phyloP scores from a whole-genome alignment of 2,113 vertebrate genomes.

The Anarhynchus alexandrinus region DNA sequence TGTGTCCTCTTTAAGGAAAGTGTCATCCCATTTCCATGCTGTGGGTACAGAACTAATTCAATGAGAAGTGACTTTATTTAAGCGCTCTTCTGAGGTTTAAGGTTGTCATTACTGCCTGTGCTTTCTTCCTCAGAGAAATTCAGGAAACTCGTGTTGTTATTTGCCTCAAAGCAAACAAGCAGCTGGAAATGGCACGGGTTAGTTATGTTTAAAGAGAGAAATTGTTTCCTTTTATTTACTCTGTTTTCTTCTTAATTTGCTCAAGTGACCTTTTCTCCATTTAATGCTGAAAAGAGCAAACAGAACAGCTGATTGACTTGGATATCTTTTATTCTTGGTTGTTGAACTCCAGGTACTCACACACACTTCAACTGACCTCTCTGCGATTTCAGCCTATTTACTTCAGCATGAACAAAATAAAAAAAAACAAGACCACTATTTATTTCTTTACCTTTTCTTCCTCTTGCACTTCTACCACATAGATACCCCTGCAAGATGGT shows the following conservation, averaged over 20 bases:
- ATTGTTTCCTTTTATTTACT: constrained; percentile 45
- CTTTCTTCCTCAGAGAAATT: neutral
- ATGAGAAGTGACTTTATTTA: neutral
- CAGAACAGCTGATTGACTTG: constrained; percentile 31
- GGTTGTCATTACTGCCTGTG: neutral
- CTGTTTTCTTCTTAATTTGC: constrained; percentile 43
- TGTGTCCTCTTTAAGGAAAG: neutral
- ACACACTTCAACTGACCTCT: neutral
- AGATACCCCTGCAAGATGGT: neutral
- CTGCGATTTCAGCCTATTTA: neutral
- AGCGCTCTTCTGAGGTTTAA: neutral
- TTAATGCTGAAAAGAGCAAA: constrained; percentile 50
- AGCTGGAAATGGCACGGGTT: constrained; percentile 42
- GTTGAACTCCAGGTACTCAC: neutral
- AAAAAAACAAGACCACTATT: neutral
- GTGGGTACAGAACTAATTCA: neutral
- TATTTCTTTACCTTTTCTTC: neutral
- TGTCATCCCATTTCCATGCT: neutral
- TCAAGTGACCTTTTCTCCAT: constrained; percentile 39
- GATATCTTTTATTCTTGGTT: neutral
- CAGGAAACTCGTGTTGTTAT: neutral
- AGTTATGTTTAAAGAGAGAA: constrained; percentile 34
- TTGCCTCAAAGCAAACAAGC: constrained; percentile 36
- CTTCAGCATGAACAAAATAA: neutral
- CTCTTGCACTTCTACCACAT: neutral